A percentile compares a stretch with the other conserved stretches of the same genome.
Conservation (phyloP, 1,140 invertebrate species). For the Drosophila albomicans region DNA sequence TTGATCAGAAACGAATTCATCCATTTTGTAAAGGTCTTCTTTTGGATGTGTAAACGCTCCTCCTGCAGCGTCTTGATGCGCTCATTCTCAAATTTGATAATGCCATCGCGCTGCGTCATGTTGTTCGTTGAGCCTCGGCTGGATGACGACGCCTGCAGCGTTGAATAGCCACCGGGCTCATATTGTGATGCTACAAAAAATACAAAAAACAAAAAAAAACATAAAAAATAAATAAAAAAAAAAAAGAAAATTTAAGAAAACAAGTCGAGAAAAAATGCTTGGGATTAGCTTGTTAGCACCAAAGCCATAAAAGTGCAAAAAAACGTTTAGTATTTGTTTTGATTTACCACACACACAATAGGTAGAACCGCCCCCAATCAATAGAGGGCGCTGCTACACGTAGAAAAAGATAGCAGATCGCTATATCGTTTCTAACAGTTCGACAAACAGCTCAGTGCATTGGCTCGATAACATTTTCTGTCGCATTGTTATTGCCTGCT, state of each 20-base stretch:
- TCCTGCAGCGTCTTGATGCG: constrained; percentile 98
- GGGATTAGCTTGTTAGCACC: constrained; percentile 28
- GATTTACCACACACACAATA: constrained; percentile 31
- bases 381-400: constrained; percentile 2
- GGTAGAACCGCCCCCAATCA: constrained; percentile 15
- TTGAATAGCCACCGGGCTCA: constrained; percentile 89
- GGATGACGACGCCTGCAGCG: constrained; percentile 84
- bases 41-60: constrained; percentile 98
- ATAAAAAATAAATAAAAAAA: constrained; percentile 63
- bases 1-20: constrained; percentile 99
- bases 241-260: neutral
- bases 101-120: constrained; percentile 95
- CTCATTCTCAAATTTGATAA: constrained; percentile 97
- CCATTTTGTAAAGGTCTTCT: constrained; percentile 99
- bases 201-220: neutral
- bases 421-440: neutral
- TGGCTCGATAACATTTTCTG: constrained; percentile 27
- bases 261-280: constrained; percentile 30
- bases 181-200: constrained; percentile 88
- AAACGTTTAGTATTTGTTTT: constrained; percentile 65
- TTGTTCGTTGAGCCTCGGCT: constrained; percentile 87
- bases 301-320: constrained; percentile 52
- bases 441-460: constrained; percentile 14
- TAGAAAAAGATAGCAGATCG: neutral
- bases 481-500: constrained; percentile 4